Evolutionary conservation across 2,888 invertebrate species (phyloP).

Genomic region (Callyntrura guangdongensis): DNA sequence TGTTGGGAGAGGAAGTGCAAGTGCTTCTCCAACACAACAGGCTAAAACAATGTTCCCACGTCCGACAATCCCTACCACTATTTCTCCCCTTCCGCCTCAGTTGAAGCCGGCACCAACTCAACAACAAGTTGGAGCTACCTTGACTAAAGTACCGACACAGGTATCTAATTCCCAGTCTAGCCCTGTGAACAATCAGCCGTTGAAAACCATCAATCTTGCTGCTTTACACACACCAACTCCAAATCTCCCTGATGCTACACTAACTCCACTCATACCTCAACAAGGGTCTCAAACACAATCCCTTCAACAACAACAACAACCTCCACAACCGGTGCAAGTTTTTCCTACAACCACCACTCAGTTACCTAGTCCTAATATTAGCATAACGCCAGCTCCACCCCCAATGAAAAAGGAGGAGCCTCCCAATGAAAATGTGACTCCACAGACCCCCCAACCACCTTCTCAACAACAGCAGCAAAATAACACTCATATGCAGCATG

Average conservation of each 20-base stretch:
- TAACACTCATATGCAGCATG: constrained; percentile 38
- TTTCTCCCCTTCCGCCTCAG: constrained; percentile 61
- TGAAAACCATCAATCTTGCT: constrained; percentile 84
- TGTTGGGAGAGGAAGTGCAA: constrained; percentile 77
- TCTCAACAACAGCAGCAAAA: constrained; percentile 48
- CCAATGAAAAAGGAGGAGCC: constrained; percentile 79
- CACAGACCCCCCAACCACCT: constrained; percentile 28
- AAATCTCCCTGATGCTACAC: constrained; percentile 83
- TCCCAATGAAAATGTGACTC: constrained; percentile 49
- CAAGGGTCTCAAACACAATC: constrained; percentile 67
- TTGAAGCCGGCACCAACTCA: constrained; percentile 72
- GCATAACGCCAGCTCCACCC: constrained; percentile 84
- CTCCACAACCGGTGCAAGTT: constrained; percentile 80
- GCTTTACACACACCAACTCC: constrained; percentile 82
- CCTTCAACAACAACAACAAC: constrained; percentile 62
- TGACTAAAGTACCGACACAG: constrained; percentile 71
- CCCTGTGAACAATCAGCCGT: constrained; percentile 75
- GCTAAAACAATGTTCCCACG: constrained; percentile 77
- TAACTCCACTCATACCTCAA: constrained; percentile 84
- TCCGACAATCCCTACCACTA: constrained; percentile 72
- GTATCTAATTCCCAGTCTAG: constrained; percentile 52
- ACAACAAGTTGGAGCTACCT: constrained; percentile 72
- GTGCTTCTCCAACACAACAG: constrained; percentile 73
- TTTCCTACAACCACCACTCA: constrained; percentile 81
- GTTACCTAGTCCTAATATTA: constrained; percentile 84